Evolutionary conservation across 2,797 vertebrate species (phyloP), one percentile per base, ranked within the genome.

Genomic region (Brachyalestes nurse): DNA sequence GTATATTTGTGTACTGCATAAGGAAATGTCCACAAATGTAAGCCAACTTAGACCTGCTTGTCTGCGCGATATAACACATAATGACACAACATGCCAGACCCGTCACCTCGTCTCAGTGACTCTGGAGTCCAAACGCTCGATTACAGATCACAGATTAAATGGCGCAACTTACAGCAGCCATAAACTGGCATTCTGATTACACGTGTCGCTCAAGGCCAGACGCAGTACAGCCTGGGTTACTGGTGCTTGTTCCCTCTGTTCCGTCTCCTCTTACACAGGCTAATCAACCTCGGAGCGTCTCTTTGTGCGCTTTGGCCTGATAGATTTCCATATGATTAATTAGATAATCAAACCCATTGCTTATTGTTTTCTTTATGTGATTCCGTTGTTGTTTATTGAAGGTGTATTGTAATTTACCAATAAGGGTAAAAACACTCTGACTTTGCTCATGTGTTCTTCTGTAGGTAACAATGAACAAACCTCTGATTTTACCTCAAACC

Each of bases 81-180:
- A 34, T 72, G 69, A 21, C 47, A 28, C 16, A 51, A 4, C 4
- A 23, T 42, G 19, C 40, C 34, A n/a, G 9, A 42, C 7, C 2
- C 12, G 6, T 16, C 70, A 17, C 25, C 14, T 72, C 19, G 25
- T 21, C 70, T 40, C 51, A n/a, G 19, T 55, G n/a, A 47, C 19
- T 19, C 21, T 23, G 40, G 40, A 51, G 13, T 55, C 1, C 19
- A 40, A 21, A 58, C 38, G 25, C 51, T 72, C 49, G 17, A 19
- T 72, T 55, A 72, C 69, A 72, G 69, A 55, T 72, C 69, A 72
- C 49, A 53, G 49, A 72, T 72, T 72, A 72, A 72, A 53, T 72
- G 53, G 71, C 28, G n/a, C 19, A 73, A 47, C 66, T 45, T 49
- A 23, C 62, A 47, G 40, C n/a, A 47, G 66, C 42, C 71, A 58